These are phyloP conservation scores for Callopanchax toddi DNA, from an alignment of 2,113 vertebrate species.

Conservation along the genomic window DNA sequence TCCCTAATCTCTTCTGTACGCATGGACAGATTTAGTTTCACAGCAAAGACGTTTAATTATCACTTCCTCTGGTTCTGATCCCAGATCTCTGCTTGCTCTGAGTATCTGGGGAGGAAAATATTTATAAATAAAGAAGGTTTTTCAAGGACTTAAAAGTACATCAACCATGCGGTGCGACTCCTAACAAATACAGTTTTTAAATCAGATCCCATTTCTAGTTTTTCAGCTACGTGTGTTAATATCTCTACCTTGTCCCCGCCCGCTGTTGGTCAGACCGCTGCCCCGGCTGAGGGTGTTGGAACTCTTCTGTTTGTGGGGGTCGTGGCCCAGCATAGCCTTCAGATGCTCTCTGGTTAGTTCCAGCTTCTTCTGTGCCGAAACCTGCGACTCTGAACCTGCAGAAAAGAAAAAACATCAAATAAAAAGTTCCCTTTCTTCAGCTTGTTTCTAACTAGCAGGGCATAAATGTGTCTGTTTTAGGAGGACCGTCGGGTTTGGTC, in stretches of 20 bases:
- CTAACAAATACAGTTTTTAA: neutral
- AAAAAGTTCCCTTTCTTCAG: neutral
- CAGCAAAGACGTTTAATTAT: conserved; percentile 41
- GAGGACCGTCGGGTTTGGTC: conserved; percentile 47
- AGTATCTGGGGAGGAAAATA: conserved; percentile 16
- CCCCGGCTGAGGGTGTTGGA: conserved; percentile 76
- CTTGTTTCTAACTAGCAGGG: no score
- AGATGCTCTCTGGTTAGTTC: conserved; percentile 86
- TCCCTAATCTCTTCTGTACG: conserved; percentile 29
- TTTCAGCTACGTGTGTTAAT: neutral
- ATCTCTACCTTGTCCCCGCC: conserved; percentile 84
- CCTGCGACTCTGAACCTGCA: conserved; percentile 63
- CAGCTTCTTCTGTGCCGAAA: conserved; percentile 68
- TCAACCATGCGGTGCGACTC: conserved; percentile 7
- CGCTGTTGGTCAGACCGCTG: conserved; percentile 81
- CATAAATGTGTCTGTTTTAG: conserved; percentile 21
- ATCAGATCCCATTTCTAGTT: neutral
- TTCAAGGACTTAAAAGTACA: conserved; percentile 1
- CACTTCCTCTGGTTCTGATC: conserved; percentile 27
- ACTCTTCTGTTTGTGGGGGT: conserved; percentile 75
- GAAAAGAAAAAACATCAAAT: neutral
- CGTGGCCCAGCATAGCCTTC: conserved; percentile 76
- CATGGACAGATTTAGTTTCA: conserved; percentile 36
- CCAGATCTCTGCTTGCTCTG: conserved; percentile 10
- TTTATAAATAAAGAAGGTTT: conserved; percentile 22